These are phyloP conservation scores for Excalfactoria chinensis DNA, from an alignment of 2,113 vertebrate species.

Conservation along the genomic window DNA sequence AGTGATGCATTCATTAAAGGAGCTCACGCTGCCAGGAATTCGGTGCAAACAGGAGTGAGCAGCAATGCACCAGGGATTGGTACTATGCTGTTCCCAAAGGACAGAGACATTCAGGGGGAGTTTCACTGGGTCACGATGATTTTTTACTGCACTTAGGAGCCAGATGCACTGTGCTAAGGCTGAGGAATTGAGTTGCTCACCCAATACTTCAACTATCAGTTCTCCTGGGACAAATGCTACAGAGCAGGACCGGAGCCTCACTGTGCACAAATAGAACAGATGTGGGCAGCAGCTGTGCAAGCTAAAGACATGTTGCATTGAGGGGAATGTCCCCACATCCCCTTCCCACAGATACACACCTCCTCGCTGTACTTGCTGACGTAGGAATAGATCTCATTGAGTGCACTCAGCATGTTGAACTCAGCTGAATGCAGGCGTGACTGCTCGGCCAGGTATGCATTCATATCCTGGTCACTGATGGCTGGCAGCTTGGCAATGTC, in stretches of 20 bases:
- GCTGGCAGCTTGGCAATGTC: constrained; percentile 95
- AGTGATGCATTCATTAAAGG: constrained; percentile 67
- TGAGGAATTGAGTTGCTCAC: neutral
- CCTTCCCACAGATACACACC: constrained; percentile 75
- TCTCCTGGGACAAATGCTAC: neutral
- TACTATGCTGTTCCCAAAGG: neutral
- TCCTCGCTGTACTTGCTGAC: constrained; percentile 98
- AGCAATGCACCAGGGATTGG: neutral
- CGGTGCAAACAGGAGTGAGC: constrained; percentile 28
- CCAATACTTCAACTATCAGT: neutral
- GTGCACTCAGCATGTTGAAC: constrained; percentile 97
- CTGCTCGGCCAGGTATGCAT: constrained; percentile 97
- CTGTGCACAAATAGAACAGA: neutral
- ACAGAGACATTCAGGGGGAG: neutral
- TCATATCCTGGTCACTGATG: constrained; percentile 99
- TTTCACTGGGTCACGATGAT: neutral
- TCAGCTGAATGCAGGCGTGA: constrained; percentile 92
- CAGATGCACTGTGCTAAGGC: neutral
- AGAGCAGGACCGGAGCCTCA: rapidly evolving
- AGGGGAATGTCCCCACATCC: neutral
- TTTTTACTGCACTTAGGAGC: neutral
- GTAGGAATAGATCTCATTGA: constrained; percentile 98
- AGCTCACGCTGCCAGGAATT: constrained; percentile 42
- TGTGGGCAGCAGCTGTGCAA: rapidly evolving
- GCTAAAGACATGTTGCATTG: rapidly evolving